phyloP scores from a whole-genome alignment of 1,140 invertebrate species.

The Olivierus martensii region DNA sequence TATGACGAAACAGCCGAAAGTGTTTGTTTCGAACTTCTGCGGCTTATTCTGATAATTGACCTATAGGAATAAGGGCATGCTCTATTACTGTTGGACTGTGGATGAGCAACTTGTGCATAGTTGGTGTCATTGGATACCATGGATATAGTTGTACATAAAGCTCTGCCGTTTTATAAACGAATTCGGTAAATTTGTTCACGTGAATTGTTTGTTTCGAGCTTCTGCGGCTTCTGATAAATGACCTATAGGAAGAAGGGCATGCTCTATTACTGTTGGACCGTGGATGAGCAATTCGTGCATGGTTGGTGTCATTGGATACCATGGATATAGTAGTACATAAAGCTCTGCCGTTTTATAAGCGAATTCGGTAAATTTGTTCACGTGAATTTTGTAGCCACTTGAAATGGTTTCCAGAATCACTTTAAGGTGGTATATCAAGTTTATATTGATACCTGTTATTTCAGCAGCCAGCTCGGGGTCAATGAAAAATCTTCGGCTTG shows the following conservation, averaged over 20 bases:
- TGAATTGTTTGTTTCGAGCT: slow-evolving; percentile 10
- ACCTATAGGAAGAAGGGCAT: neutral
- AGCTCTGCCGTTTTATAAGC: slow-evolving; percentile 2
- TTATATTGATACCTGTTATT: slow-evolving; percentile 3
- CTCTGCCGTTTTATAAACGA: slow-evolving; percentile 6
- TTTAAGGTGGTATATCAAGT: slow-evolving; percentile 3
- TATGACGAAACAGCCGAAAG: neutral
- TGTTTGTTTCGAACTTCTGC: slow-evolving; percentile 7
- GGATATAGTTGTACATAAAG: slow-evolving; percentile 3
- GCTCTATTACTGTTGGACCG: neutral
- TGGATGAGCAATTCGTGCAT: neutral
- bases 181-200: too few species aligned
- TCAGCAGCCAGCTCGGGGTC: slow-evolving; percentile 39
- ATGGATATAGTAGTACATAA: slow-evolving; percentile 1
- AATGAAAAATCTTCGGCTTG: slow-evolving; percentile 40
- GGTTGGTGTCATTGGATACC: slow-evolving; percentile 6
- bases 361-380: neutral
- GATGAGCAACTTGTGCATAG: neutral
- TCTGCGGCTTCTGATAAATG: neutral
- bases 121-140: slow-evolving; percentile 6
- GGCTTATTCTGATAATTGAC: too few species aligned
- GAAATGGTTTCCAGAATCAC: slow-evolving; percentile 4
- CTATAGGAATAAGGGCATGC: neutral
- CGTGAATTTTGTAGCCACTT: slow-evolving; percentile 3
- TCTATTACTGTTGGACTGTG: neutral